Evolutionary conservation across 2,888 invertebrate species (phyloP), one percentile per base, ranked within the genome.

Genomic region (Synanthedon vespiformis): DNA sequence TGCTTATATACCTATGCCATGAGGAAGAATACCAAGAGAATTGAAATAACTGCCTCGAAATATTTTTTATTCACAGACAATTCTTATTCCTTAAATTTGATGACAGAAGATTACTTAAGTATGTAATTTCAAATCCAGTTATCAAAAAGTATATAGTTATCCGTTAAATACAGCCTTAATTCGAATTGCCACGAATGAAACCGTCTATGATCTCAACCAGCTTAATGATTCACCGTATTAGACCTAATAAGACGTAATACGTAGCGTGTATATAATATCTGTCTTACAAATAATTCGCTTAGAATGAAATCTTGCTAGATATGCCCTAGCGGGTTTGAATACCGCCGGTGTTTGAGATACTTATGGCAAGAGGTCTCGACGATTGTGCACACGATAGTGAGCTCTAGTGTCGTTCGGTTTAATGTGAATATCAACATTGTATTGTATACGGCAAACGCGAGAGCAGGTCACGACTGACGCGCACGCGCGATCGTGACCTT

Each of bases 401-500:
- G 69, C 86, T 80, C 64, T 83, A 80, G 60, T 75, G 53, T 66
- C 64, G 75, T 69, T 68, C 62, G 58, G 61, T 58, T 68, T 75
- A 61, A 75, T 73, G 64, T 77, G 74, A 67, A 72, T 77, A 66
- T 81, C 63, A 74, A n/a, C 61, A 56, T 63, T 61, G 72, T 66
- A 58, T 70, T 70, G 61, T 68, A 65, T 53, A 57, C 62, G 67
- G 57, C 59, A 68, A 67, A 80, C 79, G 74, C 80, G 77, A 77
- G 84, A 81, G 74, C 88, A 83, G 86, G 88, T 88, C 87, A 86
- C 87, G 85, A 86, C 76, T 76, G 72, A 73, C 69, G 74, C 77
- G 83, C 84, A 85, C 85, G 86, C 85, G 85, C 81, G 86, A 79
- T 86, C 86, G 82, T 87, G 87, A 87, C 87, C 87, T 87, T 87